Base-by-base conservation (phyloP, 2,113 vertebrate species). In the Ameiurus melas region DNA sequence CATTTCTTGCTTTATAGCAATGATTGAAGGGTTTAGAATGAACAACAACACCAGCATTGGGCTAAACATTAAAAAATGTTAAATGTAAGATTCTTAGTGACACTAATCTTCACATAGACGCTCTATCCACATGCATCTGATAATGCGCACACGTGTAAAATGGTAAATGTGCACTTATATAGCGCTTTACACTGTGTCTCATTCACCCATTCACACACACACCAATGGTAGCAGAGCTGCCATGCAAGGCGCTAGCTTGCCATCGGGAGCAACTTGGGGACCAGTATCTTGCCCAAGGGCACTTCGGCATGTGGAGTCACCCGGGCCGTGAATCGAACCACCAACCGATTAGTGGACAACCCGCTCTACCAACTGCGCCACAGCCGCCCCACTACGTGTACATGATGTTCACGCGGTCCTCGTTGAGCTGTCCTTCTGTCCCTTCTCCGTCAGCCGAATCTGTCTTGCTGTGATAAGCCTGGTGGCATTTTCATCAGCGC, bases 401-500 rank as follows among this genome's bases (percentile, higher is more conserved):
- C 71, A 73, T 25, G 79, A 89, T 73, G 47, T 64, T 30, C 33
- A 85, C 6, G 77, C 27, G 93, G 92, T 92, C 92, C 92, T 91
- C 90, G 90, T 53, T 84, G 87, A 73, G 80, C 81, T 83, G 77
- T 86, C 90, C 82, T 91, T 89, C 85, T 89, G 92, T 88, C 75
- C 87, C 12, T 51, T 86, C 86, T 77, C 89, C 90, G 79, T 91
- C 90, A 81, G 92, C 86, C 89, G 93, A 93, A 79, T 94, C 97
- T 97, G 96, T 94, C 96, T 93, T 85, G 19, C 93, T 85, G 96
- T 97, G 98, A 99, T 99, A 99, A 99, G 97, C 94, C 90, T 64
- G 79, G 88, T 94, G 94, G 97, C 95, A 97, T 97, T 97, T 97
- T 95, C 96, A 93, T 94, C 94, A 92, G 91, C 92, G 83, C 91